Base-by-base conservation (phyloP, 1,140 invertebrate species). In the Oncopodura yosiiana region DNA sequence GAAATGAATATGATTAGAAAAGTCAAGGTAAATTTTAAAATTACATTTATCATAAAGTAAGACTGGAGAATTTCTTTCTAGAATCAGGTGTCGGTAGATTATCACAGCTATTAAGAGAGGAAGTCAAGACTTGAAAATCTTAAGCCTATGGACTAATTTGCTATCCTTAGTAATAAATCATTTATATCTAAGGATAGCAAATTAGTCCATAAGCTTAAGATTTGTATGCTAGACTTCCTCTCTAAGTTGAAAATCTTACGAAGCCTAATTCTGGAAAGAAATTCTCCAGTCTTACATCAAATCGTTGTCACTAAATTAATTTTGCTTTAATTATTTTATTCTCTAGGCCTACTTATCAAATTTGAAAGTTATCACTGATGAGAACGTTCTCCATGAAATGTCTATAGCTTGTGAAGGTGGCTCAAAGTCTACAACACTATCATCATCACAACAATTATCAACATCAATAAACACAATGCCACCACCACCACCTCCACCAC, bases 361-460 rank as follows among this genome's bases (percentile, higher is more conserved):
- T 66, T 82, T 98, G 75, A 85, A 90, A 66, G 87, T 94, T 1
- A 84, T 87, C 55, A 87, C 82, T 11, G 89, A 96, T 69, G 94
- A 99, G 71, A 85, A 89, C 59, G 78, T 84, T 59, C 71, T 98
- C 43, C 87, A 93, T 61, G 81, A 81, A 41, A 74, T 97, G 62
- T 96, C 92, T 1, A 70, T 89, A 19, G 84, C 90, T 62, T 96
- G 94, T 69, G 94, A 99, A 67, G 80, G 83, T 77, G 67, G 72
- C 79, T 53, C 73, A 80, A 53, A 84, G 82, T 63, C 75, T 82
- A 41, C 86, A 85, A 71, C 87, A 82, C 14, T 89, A 83, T n/a
- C 89, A 85, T 87, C 39, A 77, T 87, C 24, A 91, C 85, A 9
- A 93, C 91, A 1, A 85, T 88, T 1, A 90, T 87, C 62, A 87